Conservation (phyloP, 2,113 vertebrate genomes). For the Accipiter virgatus region DNA sequence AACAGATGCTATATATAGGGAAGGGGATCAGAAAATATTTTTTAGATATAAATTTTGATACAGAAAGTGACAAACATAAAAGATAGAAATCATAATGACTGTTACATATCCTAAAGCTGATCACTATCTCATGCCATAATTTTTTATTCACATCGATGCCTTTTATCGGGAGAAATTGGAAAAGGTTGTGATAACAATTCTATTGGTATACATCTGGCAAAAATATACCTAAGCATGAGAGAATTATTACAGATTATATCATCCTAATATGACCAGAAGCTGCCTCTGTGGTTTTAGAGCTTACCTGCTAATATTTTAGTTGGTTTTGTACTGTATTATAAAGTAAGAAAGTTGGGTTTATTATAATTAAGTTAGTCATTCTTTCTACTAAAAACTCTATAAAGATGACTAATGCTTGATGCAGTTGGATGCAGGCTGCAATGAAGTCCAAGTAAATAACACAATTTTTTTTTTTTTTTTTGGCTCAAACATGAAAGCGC, state of each 20-base stretch:
- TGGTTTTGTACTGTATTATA: not conserved
- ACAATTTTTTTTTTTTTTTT: not conserved
- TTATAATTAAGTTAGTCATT: not conserved
- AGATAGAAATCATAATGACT: not conserved
- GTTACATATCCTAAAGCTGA: not conserved
- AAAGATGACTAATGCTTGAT: not conserved
- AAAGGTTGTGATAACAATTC: not conserved
- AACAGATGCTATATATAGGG: not conserved
- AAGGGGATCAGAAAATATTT: not conserved
- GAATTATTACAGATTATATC: not conserved
- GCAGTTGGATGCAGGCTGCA: not conserved
- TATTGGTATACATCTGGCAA: not conserved
- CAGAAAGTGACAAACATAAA: not conserved
- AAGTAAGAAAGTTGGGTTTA: not conserved
- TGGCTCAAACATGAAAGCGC: not conserved
- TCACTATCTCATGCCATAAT: not conserved
- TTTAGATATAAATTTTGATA: not conserved
- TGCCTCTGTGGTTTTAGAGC: not conserved
- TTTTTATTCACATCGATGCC: not conserved
- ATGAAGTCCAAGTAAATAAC: conserved; percentile 14
- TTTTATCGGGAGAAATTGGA: not conserved
- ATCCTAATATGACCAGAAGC: not conserved
- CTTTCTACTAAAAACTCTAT: not conserved
- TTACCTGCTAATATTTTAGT: not conserved
- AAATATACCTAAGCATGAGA: not conserved